Evolutionary conservation across 2,113 vertebrate species (phyloP), one percentile per base, ranked within the genome.

Genomic region (Nettapus auritus): DNA sequence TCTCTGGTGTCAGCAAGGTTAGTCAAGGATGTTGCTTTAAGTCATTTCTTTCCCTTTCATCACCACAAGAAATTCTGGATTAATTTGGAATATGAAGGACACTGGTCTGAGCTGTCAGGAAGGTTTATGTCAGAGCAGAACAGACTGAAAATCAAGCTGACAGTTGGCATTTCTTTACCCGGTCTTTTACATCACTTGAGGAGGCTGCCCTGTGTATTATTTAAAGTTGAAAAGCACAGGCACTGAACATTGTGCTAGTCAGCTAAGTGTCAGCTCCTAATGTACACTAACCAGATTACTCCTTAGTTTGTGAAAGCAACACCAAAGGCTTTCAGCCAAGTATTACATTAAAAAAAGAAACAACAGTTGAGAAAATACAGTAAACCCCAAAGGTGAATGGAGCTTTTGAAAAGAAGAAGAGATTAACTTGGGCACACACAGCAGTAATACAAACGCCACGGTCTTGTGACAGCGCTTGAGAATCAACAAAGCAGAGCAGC

Each of bases 151-250:
- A 94, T 92, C 86, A 93, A 95, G 83, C 81, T 94, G 96, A 97
- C 93, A 96, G 92, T 8, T 94, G 90, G 90, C 81, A 90, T 97
- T 96, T 96, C 92, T 96, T 89, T 89, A 90, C 57, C 89, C 93
- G 67, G 66, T 89, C 82, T 83, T 90, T 95, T 66, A 89, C 77
- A 93, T 85, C 86, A 96, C 70, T 96, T 69, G 44, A 82, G 53
- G 31, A 95, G 55, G 44, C 90, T 89, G 83, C 67, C 36, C 33
- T 87, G 88, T 59, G 77, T 89, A 56, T 50, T 92, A 87, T 73
- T 93, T 90, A 38, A 85, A 93, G 86, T 73, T 86, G 81, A 94
- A 95, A 97, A 87, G 83, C 77, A 73, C 28, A 89, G 34, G 6
- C 80, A 46, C 69, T 62, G 69, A 88, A 87, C 3, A 16, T 48